Percentiles rank a stretch among this genome's conserved stretches.
phyloP scores from a whole-genome alignment of 2,888 invertebrate genomes.

The Harpagoxenus sublaevis region DNA sequence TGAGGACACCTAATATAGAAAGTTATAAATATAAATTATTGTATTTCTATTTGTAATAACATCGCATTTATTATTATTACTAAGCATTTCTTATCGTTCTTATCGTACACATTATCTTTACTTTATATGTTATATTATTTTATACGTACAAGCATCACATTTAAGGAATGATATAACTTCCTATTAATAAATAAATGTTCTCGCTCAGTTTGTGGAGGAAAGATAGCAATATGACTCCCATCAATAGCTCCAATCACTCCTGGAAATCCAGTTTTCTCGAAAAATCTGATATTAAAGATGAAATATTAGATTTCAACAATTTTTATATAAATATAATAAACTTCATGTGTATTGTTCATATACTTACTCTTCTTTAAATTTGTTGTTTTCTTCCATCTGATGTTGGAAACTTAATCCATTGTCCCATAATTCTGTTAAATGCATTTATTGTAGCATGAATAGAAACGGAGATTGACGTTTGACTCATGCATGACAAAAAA shows the following conservation, averaged over 20 bases:
- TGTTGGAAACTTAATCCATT: constrained; percentile 5
- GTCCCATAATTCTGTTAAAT: constrained; percentile 1
- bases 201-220: neutral
- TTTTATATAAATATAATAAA: neutral
- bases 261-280: constrained; percentile 14
- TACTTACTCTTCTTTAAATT: neutral
- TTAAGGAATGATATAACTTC: neutral
- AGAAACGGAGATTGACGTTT: neutral
- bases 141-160: neutral
- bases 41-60: neutral
- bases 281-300: constrained; percentile 14
- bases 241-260: constrained; percentile 18
- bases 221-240: neutral
- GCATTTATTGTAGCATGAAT: constrained; percentile 15
- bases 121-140: neutral
- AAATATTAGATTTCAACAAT: neutral
- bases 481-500: constrained; percentile 16
- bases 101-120: neutral
- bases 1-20: neutral
- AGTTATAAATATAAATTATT: neutral
- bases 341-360: neutral
- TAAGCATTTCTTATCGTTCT: neutral
- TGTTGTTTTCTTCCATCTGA: neutral
- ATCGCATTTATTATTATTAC: neutral
- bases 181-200: neutral